phyloP scores from a whole-genome alignment of 2,888 invertebrate species.

The Drosophila austrosaltans region DNA sequence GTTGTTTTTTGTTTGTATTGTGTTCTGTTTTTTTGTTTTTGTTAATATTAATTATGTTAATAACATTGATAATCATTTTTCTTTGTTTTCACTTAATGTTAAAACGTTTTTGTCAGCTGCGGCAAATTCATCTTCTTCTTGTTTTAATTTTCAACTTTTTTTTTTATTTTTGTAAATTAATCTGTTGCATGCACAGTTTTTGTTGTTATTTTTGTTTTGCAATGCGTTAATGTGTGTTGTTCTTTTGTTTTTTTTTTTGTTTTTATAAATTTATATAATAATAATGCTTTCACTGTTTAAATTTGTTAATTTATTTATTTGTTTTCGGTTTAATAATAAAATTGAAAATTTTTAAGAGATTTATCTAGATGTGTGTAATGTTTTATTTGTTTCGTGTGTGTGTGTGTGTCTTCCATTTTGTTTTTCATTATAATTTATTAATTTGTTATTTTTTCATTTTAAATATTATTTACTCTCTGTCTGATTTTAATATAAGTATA shows the following conservation, averaged over 20 bases:
- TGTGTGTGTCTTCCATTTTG: constrained; percentile 40
- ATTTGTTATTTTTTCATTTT: constrained; percentile 65
- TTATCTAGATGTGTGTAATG: constrained; percentile 80
- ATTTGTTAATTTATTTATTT: constrained; percentile 68
- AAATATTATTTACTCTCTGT: constrained; percentile 63
- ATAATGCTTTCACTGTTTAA: constrained; percentile 73
- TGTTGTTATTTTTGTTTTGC: constrained; percentile 56
- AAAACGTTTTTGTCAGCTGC: constrained; percentile 44
- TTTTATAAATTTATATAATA: constrained; percentile 66
- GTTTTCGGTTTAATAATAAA: constrained; percentile 77
- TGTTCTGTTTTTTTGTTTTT: constrained; percentile 60
- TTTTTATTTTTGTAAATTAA: constrained; percentile 58
- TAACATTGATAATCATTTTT: constrained; percentile 82
- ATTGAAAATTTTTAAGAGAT: constrained; percentile 80
- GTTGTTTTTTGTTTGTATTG: constrained; percentile 62
- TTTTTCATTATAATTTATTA: constrained; percentile 56
- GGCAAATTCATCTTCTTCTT: constrained; percentile 38
- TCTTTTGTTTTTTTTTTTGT: constrained; percentile 54
- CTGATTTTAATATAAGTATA: constrained; percentile 68
- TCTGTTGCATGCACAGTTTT: constrained; percentile 30
- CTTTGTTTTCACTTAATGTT: constrained; percentile 71
- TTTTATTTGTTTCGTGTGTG: constrained; percentile 58
- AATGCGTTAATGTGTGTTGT: constrained; percentile 61
- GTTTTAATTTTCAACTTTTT: constrained; percentile 43
- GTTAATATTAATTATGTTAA: constrained; percentile 82